phyloP scores from a whole-genome alignment of 2,797 vertebrate genomes.

The Cynodonichthys magdalenae region DNA sequence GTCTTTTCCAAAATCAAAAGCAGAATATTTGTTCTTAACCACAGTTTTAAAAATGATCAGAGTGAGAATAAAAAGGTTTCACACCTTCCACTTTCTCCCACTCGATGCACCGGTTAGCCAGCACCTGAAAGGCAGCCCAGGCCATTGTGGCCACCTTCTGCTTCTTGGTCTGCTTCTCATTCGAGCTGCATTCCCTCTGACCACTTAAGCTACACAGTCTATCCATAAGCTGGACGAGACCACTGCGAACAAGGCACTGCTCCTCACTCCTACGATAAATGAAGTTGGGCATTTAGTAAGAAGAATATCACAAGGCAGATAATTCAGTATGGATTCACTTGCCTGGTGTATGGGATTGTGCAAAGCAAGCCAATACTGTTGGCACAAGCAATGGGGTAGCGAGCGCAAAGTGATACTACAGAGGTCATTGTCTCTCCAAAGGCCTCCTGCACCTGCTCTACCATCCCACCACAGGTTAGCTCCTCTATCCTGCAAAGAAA shows the following conservation, averaged over 20 bases:
- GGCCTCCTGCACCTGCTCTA: slow-evolving; percentile 98
- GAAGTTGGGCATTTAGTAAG: slow-evolving; percentile 6
- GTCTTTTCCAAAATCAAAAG: not conserved
- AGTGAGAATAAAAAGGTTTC: not conserved
- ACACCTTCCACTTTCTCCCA: slow-evolving; percentile 99
- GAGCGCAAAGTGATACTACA: slow-evolving; percentile 94
- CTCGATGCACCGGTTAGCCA: slow-evolving; percentile 97
- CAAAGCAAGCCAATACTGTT: slow-evolving; percentile 97
- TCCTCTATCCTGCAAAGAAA: slow-evolving; percentile 90
- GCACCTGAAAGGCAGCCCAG: slow-evolving; percentile 98
- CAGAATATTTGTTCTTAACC: not conserved
- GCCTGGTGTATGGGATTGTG: slow-evolving; percentile 98
- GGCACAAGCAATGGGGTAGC: slow-evolving; percentile 97
- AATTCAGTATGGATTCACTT: slow-evolving; percentile 36
- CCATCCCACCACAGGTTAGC: slow-evolving; percentile 97
- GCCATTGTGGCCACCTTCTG: slow-evolving; percentile 99
- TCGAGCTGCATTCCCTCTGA: slow-evolving; percentile 93
- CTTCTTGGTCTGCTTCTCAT: slow-evolving; percentile 96
- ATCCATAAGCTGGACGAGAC: slow-evolving; percentile 97
- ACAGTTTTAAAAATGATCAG: not conserved
- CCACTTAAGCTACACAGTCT: slow-evolving; percentile 94
- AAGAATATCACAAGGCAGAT: not conserved
- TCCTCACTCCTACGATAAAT: slow-evolving; percentile 90
- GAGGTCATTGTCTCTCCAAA: slow-evolving; percentile 99
- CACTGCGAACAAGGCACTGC: slow-evolving; percentile 96